A percentile compares a stretch with the other conserved stretches of the same genome.
phyloP scores from a whole-genome alignment of 2,797 vertebrate genomes.

The Gephyroberyx darwinii region DNA sequence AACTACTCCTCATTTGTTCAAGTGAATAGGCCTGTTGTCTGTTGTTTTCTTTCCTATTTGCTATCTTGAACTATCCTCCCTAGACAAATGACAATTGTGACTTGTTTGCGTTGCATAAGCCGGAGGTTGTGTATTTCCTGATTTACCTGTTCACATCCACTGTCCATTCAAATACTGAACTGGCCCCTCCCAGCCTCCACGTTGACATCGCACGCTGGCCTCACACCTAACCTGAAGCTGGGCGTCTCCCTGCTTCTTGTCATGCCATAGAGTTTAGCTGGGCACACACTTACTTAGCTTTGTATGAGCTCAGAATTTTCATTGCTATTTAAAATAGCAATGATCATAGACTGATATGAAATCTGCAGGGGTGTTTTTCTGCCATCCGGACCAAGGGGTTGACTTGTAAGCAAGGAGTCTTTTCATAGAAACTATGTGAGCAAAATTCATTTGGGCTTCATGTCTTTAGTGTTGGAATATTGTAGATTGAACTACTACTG shows the following conservation, averaged over 20 bases:
- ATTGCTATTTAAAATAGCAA: not conserved
- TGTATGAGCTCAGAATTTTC: not conserved
- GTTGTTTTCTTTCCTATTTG: not conserved
- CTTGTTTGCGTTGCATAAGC: not conserved
- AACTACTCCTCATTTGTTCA: not conserved
- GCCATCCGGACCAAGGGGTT: not conserved
- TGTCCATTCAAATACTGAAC: not conserved
- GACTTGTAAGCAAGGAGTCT: not conserved
- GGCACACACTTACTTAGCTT: not conserved
- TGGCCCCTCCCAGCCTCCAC: conserved; percentile 60
- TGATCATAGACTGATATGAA: not conserved
- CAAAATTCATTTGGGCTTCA: not conserved
- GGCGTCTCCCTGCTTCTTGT: conserved; percentile 18
- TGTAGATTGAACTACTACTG: not conserved
- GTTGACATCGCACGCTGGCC: conserved; percentile 18
- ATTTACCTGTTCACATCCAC: conserved; percentile 54
- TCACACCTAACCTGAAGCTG: not conserved
- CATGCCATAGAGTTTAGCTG: not conserved
- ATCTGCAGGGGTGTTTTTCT: not conserved
- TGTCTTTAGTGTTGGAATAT: not conserved
- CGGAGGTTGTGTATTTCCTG: conserved; percentile 40
- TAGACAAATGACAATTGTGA: not conserved
- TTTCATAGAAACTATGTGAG: conserved; percentile 47
- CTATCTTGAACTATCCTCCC: not conserved
- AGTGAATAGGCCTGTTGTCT: not conserved